Conservation (phyloP, 2,888 invertebrate species). For the Rhodophaea formosa region DNA sequence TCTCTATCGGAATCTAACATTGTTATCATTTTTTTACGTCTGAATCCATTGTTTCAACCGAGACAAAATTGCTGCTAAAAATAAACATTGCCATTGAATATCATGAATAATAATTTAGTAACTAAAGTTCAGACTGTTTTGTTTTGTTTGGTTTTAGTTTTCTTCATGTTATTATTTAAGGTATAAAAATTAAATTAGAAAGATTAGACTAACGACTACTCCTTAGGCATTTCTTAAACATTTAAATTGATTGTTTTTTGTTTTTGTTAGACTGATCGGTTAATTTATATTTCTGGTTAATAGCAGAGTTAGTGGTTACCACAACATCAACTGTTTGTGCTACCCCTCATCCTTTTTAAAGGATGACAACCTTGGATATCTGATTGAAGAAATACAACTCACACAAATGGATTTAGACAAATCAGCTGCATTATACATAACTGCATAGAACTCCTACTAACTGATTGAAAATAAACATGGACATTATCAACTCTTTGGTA, state of each 20-base stretch:
- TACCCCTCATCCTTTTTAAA: neutral
- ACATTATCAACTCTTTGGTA: neutral
- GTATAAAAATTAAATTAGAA: too few relatives aligned
- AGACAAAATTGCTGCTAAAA: neutral
- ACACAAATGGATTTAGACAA: neutral
- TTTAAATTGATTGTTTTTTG: too few relatives aligned
- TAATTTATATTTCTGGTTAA: too few relatives aligned
- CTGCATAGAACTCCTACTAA: slow-evolving; percentile 2
- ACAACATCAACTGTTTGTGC: neutral
- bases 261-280: too few relatives aligned
- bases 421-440: neutral
- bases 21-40: slow-evolving; percentile 7
- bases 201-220: too few relatives aligned
- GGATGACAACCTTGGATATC: neutral
- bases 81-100: neutral
- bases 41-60: slow-evolving; percentile 8
- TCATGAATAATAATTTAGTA: neutral
- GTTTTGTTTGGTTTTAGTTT: neutral
- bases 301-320: too few relatives aligned
- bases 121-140: neutral
- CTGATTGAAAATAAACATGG: neutral
- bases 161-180: neutral
- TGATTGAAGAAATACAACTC: neutral
- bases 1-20: slow-evolving; percentile 22
- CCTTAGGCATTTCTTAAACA: too few relatives aligned